These are phyloP conservation scores for Drosophila jambulina DNA, from an alignment of 1,140 invertebrate genomes.

Conservation along the genomic window DNA sequence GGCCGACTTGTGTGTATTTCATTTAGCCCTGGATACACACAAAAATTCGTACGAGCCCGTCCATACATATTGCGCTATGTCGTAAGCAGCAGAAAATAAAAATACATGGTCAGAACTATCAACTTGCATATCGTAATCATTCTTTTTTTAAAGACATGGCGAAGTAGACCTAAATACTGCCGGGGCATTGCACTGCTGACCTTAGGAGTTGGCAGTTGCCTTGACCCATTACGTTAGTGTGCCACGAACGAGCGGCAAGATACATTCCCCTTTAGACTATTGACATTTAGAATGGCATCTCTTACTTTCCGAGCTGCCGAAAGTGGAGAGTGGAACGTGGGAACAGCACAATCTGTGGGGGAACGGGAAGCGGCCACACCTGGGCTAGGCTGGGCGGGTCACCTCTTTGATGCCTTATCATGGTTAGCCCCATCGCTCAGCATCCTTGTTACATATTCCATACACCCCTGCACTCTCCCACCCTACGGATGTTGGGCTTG, in stretches of 20 bases:
- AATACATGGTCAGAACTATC: not conserved
- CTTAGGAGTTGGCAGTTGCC: constrained; percentile 12
- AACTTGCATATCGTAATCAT: constrained; percentile 6
- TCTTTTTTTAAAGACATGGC: constrained; percentile 2
- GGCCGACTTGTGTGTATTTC: not conserved
- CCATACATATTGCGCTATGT: not conserved
- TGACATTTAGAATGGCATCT: constrained; percentile 2
- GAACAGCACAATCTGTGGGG: not conserved
- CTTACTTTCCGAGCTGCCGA: constrained; percentile 6
- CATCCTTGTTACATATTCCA: constrained; percentile 5
- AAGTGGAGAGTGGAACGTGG: constrained; percentile 15
- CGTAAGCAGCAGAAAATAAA: constrained; percentile 21
- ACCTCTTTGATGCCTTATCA: constrained; percentile 14
- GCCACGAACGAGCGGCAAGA: not conserved
- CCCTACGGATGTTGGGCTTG: not conserved
- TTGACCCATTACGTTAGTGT: constrained; percentile 24
- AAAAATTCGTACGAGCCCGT: not conserved
- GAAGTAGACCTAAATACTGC: not conserved
- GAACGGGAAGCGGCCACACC: not conserved
- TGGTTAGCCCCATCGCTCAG: constrained; percentile 4
- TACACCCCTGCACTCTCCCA: not conserved
- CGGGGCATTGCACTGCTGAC: constrained; percentile 13
- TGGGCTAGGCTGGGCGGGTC: not conserved
- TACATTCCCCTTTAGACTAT: not conserved
- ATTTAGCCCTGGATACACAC: not conserved